These are phyloP conservation scores for Pseudochromis fuscus DNA, from an alignment of 2,797 vertebrate species.

Conservation along the genomic window DNA sequence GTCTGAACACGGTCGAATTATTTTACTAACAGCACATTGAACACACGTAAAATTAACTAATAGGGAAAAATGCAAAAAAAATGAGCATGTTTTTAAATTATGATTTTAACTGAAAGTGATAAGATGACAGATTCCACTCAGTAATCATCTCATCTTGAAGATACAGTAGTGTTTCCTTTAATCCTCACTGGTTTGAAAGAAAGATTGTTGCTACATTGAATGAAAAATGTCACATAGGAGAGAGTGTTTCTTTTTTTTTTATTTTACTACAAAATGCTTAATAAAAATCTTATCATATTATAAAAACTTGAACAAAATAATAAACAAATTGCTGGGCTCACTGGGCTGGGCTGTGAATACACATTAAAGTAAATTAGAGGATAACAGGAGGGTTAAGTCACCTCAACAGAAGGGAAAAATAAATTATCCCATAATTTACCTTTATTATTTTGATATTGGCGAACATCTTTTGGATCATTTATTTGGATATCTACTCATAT, in stretches of 20 bases:
- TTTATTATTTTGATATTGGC: neutral
- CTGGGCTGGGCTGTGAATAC: neutral
- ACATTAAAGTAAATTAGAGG: too few relatives aligned
- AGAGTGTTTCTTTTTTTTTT: too few relatives aligned
- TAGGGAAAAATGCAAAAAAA: slow-evolving; percentile 11
- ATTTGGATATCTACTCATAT: neutral
- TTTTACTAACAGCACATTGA: neutral
- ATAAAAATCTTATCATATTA: too few relatives aligned
- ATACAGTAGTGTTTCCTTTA: slow-evolving; percentile 22
- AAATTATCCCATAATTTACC: neutral
- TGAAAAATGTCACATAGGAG: too few relatives aligned
- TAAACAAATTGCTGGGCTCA: too few relatives aligned
- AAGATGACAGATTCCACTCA: slow-evolving; percentile 18
- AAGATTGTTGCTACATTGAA: slow-evolving; percentile 43
- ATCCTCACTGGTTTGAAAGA: slow-evolving; percentile 53
- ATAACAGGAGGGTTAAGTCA: too few relatives aligned
- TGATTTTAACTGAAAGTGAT: slow-evolving; percentile 31
- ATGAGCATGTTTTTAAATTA: neutral
- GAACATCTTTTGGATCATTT: too few relatives aligned
- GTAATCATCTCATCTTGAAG: slow-evolving; percentile 35
- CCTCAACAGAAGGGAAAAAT: neutral
- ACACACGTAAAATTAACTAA: slow-evolving; percentile 1
- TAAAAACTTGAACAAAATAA: too few relatives aligned
- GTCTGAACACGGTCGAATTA: neutral
- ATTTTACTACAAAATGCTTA: too few relatives aligned